Conservation (phyloP, 2,797 vertebrate species). For the Loris lydekkerianus region DNA sequence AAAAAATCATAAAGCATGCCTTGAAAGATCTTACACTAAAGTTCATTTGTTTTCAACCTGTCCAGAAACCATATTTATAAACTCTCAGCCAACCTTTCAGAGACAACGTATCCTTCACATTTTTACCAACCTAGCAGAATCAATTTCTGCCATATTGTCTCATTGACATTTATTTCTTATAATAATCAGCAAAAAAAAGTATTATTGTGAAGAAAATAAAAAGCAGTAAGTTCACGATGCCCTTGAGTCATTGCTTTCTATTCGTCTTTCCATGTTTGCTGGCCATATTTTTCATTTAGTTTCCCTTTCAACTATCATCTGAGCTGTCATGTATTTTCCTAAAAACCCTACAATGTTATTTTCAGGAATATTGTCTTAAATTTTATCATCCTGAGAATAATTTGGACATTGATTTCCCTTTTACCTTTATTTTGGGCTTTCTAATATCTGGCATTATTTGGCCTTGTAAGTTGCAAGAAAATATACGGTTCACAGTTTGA, state of each 20-base stretch:
- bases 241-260: constrained; percentile 72
- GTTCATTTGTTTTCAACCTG: constrained; percentile 79
- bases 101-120: constrained; percentile 73
- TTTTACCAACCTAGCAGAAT: constrained; percentile 75
- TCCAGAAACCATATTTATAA: constrained; percentile 74
- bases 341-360: constrained; percentile 50
- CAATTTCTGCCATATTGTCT: constrained; percentile 77
- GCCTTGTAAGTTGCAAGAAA: not conserved
- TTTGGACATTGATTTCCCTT: not conserved
- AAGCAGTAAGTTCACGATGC: constrained; percentile 69
- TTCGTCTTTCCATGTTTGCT: constrained; percentile 52
- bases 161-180: constrained; percentile 80
- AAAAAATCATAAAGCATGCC: constrained; percentile 79
- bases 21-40: constrained; percentile 73
- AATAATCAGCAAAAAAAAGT: constrained; percentile 82
- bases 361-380: constrained; percentile 67
- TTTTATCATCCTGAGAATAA: constrained; percentile 60
- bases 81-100: constrained; percentile 71
- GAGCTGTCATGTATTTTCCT: constrained; percentile 62
- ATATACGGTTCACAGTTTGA: not conserved
- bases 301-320: constrained; percentile 53
- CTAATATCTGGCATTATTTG: not conserved
- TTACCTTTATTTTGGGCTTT: not conserved
- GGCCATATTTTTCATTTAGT: constrained; percentile 64
- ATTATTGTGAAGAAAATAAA: constrained; percentile 79